phyloP scores from a whole-genome alignment of 2,888 invertebrate species.

The Halictus ligatus region DNA sequence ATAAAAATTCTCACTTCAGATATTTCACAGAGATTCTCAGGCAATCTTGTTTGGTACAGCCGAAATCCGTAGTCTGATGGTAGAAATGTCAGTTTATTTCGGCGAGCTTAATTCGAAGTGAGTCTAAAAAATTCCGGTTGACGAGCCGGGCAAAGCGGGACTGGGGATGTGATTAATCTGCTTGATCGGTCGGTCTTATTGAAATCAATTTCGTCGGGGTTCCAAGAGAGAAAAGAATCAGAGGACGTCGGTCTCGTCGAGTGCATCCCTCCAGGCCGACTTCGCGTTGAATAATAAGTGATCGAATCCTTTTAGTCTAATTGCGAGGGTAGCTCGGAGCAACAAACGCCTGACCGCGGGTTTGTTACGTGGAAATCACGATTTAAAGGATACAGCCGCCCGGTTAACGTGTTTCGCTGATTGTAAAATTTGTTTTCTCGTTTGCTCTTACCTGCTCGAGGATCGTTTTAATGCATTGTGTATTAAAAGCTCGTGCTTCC shows the following conservation, averaged over 20 bases:
- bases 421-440: not conserved
- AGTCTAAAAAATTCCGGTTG: not conserved
- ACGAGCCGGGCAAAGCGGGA: conserved; percentile 15
- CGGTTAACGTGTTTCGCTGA: conserved; percentile 30
- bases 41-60: not conserved
- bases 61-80: not conserved
- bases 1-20: not conserved
- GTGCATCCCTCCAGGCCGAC: conserved; percentile 17
- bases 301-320: conserved; percentile 55
- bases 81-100: not conserved
- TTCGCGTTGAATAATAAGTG: conserved; percentile 52
- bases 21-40: not conserved
- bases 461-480: conserved; percentile 28
- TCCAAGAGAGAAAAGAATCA: conserved; percentile 17
- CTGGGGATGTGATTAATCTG: conserved; percentile 53
- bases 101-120: not conserved
- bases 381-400: conserved; percentile 22
- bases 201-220: conserved; percentile 52
- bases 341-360: conserved; percentile 25
- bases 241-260: not conserved
- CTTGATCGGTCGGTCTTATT: conserved; percentile 48
- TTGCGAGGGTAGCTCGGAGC: conserved; percentile 29
- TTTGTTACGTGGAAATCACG: conserved; percentile 26
- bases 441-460: not conserved
- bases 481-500: conserved; percentile 36